Evolutionary conservation across 2,797 vertebrate species (phyloP).

Genomic region (Scleropages formosus): DNA sequence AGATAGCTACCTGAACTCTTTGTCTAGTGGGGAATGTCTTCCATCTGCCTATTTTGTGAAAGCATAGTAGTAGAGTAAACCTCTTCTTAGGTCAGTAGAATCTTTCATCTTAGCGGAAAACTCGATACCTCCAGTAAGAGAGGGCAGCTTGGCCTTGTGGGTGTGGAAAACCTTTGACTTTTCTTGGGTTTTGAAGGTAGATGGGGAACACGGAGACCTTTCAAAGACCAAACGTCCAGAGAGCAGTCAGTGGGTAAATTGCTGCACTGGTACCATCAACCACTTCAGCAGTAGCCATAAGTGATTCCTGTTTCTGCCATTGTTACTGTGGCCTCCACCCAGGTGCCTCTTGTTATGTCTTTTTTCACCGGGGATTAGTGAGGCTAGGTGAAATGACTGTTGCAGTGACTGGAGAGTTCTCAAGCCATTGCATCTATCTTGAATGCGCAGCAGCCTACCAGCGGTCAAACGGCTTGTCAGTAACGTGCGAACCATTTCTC

Average conservation of each 20-base stretch:
- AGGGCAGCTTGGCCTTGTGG: conserved; percentile 47
- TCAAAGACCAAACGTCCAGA: neutral
- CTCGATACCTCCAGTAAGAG: conserved; percentile 17
- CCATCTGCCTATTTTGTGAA: too few species aligned
- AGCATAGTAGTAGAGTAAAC: too few species aligned
- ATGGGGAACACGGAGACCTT: neutral
- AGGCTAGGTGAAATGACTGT: conserved; percentile 67
- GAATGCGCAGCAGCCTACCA: neutral
- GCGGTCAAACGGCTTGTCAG: neutral
- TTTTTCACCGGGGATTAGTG: conserved; percentile 67
- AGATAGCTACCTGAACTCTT: too few species aligned
- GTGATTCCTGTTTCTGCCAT: conserved; percentile 62
- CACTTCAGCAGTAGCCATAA: conserved; percentile 56
- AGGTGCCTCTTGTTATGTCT: conserved; percentile 66
- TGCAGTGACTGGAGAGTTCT: conserved; percentile 71
- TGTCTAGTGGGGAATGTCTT: too few species aligned
- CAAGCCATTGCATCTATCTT: conserved; percentile 44
- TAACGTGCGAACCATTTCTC: neutral
- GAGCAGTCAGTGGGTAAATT: neutral
- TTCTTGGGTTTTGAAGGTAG: neutral
- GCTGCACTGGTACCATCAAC: conserved; percentile 59
- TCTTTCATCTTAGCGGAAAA: too few species aligned
- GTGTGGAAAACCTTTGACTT: conserved; percentile 28
- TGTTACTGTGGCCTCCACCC: conserved; percentile 53
- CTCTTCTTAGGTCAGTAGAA: too few species aligned